These are phyloP conservation scores for Pelobates cultripes DNA, from an alignment of 2,797 vertebrate species.

Conservation along the genomic window DNA sequence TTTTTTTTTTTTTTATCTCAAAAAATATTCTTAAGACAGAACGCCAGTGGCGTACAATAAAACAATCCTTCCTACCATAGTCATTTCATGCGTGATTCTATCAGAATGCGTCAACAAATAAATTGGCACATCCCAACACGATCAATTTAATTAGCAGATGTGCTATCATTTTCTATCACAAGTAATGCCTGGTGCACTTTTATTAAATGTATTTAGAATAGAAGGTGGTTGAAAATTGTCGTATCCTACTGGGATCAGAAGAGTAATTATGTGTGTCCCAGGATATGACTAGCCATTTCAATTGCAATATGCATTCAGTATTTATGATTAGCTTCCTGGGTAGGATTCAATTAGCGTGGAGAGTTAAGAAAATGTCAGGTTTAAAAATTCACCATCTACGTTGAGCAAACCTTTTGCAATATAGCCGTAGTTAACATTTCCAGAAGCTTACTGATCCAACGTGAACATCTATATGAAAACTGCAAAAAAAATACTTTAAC, in stretches of 20 bases:
- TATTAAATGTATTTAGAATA: conserved; percentile 40
- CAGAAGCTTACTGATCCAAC: no score
- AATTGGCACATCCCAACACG: not conserved
- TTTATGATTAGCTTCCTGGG: conserved; percentile 46
- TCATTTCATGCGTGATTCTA: not conserved
- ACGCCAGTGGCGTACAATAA: no score
- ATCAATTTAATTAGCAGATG: conserved; percentile 39
- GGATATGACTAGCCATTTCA: conserved; percentile 44
- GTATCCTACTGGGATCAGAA: conserved; percentile 51
- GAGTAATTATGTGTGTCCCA: conserved; percentile 50
- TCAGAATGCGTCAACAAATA: not conserved
- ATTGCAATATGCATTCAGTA: conserved; percentile 45
- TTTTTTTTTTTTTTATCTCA: no score
- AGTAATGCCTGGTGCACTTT: conserved; percentile 16
- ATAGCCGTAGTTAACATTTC: not conserved
- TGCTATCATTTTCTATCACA: conserved; percentile 24
- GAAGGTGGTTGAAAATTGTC: conserved; percentile 46
- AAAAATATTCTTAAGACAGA: no score
- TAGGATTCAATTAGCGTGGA: conserved; percentile 35
- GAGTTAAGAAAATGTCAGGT: conserved; percentile 16
- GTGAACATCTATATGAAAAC: no score
- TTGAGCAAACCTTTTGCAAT: not conserved
- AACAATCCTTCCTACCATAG: no score
- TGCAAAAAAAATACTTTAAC: no score
- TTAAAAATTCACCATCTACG: not conserved